These are phyloP conservation scores for Lordiphosa clarofinis DNA, from an alignment of 1,140 invertebrate genomes.

Conservation along the genomic window DNA sequence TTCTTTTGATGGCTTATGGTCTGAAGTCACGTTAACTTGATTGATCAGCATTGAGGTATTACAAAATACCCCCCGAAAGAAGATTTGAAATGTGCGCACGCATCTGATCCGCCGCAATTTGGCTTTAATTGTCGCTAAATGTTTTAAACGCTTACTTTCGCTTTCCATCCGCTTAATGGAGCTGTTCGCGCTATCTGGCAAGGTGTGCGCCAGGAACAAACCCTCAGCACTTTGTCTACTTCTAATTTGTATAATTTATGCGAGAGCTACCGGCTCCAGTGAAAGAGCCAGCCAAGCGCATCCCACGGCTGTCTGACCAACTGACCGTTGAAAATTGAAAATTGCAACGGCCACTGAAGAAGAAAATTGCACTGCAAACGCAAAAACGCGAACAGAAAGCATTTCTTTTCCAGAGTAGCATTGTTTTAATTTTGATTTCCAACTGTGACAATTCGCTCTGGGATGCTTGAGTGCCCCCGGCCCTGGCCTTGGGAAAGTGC, in stretches of 20 bases:
- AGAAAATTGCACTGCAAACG: slow-evolving; percentile 69
- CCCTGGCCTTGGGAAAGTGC: slow-evolving; percentile 58
- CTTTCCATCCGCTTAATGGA: slow-evolving; percentile 32
- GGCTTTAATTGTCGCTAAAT: background rate
- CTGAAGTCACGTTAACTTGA: slow-evolving; percentile 66
- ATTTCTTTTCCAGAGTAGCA: slow-evolving; percentile 22
- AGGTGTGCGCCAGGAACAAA: slow-evolving; percentile 62
- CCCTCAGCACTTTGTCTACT: slow-evolving; percentile 46
- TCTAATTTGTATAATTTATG: slow-evolving; percentile 70
- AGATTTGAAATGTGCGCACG: slow-evolving; percentile 12
- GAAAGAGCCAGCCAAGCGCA: slow-evolving; percentile 41
- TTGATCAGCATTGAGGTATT: slow-evolving; percentile 62
- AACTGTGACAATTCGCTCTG: slow-evolving; percentile 62
- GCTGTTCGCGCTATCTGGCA: slow-evolving; percentile 29
- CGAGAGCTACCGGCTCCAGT: slow-evolving; percentile 29
- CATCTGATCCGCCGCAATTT: too few species aligned
- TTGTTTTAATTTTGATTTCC: slow-evolving; percentile 49
- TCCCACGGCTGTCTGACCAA: slow-evolving; percentile 65
- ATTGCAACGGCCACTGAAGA: slow-evolving; percentile 75
- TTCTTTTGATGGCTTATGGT: slow-evolving; percentile 52
- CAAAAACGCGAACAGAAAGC: slow-evolving; percentile 53
- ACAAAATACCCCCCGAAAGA: slow-evolving; percentile 57
- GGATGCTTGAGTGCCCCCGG: slow-evolving; percentile 49
- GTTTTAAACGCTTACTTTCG: background rate
- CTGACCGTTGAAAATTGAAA: slow-evolving; percentile 79